Percentiles rank a stretch among this genome's conserved stretches.
phyloP scores from a whole-genome alignment of 2,888 invertebrate species.

The Scrobipalpa costella region DNA sequence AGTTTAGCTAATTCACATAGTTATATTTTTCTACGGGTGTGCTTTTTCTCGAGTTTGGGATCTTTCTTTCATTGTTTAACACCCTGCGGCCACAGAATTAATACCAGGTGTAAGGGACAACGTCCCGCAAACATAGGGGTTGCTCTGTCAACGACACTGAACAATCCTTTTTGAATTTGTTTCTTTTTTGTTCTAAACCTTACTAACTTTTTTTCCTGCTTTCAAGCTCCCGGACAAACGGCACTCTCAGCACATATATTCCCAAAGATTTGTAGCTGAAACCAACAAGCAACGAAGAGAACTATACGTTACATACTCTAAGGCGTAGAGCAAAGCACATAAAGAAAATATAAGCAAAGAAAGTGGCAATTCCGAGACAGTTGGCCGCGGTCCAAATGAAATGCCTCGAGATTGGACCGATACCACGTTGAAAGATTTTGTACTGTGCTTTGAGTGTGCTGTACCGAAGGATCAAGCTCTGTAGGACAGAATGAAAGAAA shows the following conservation, averaged over 20 bases:
- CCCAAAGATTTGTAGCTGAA: conserved; percentile 10
- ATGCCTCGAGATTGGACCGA: conserved; percentile 26
- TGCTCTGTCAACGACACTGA: too few species aligned
- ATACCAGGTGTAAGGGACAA: too few species aligned
- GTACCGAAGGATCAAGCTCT: too few species aligned
- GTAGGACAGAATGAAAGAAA: too few species aligned
- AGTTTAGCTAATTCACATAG: too few species aligned
- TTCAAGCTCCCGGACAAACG: background rate
- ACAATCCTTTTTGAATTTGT: too few species aligned
- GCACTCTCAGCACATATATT: background rate
- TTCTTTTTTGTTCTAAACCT: too few species aligned
- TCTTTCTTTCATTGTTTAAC: too few species aligned
- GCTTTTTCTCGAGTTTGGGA: too few species aligned
- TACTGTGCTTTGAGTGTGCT: background rate
- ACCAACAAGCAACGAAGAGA: background rate
- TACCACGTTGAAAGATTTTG: background rate
- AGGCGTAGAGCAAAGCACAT: conserved; percentile 19
- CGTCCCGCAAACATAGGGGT: too few species aligned
- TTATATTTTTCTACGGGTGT: too few species aligned
- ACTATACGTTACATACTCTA: background rate
- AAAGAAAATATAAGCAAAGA: conserved; percentile 41
- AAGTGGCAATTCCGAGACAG: conserved; percentile 36
- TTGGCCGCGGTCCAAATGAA: conserved; percentile 51
- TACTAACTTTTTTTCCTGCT: background rate
- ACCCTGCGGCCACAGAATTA: too few species aligned